Evolutionary conservation across 2,888 invertebrate species (phyloP).

Genomic region (Neoitamus cyanurus): DNA sequence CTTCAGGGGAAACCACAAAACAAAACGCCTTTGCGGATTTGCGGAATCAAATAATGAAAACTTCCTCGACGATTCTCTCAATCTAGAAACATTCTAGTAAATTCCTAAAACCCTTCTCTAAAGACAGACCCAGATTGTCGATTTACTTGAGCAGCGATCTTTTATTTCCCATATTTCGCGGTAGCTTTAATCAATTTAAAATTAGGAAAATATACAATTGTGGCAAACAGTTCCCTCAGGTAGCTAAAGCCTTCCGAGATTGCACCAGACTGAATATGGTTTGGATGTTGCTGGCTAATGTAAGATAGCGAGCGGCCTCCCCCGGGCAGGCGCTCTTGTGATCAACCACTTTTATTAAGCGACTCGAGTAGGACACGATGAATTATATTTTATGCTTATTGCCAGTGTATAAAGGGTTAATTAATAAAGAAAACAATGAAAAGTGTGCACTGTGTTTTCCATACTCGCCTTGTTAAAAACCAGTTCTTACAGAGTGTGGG

Average conservation of each 20-base stretch:
- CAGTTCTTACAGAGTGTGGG: background rate
- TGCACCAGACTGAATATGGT: background rate
- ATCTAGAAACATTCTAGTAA: too few relatives aligned
- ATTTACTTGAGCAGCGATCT: too few relatives aligned
- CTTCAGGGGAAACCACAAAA: too few relatives aligned
- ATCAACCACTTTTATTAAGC: background rate
- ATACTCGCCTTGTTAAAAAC: background rate
- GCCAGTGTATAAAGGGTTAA: background rate
- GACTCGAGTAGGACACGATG: background rate
- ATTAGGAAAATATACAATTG: background rate
- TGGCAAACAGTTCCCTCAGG: background rate
- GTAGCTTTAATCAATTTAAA: background rate
- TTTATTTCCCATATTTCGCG: background rate
- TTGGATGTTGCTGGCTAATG: background rate
- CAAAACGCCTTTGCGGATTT: too few relatives aligned
- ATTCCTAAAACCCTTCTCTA: too few relatives aligned
- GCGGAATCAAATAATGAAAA: too few relatives aligned
- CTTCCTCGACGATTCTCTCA: too few relatives aligned
- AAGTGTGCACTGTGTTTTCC: background rate
- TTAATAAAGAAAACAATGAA: background rate
- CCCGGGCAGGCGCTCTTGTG: background rate
- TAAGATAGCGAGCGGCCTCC: background rate
- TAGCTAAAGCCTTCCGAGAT: background rate
- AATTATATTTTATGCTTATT: background rate
- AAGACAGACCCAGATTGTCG: too few relatives aligned